Evolutionary conservation across 2,888 invertebrate genomes (phyloP), one percentile per base, ranked within the genome.

Genomic region (Eristalinus sepulchralis): DNA sequence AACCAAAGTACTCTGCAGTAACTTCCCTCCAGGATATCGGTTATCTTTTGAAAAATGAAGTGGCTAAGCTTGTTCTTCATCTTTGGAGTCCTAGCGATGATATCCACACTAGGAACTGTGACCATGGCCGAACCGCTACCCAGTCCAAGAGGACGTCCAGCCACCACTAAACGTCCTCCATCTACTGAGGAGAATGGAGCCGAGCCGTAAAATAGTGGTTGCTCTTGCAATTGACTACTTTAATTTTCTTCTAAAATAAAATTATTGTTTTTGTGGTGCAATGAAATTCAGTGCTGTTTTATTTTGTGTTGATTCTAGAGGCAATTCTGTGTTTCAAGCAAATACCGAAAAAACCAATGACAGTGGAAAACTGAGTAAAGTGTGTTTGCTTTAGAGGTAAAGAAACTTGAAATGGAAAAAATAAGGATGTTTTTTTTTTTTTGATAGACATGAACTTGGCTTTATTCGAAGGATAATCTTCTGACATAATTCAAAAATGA

Each of bases 131-230:
- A 90, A 47, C 90, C 91, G 0, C 89, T 90, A 64, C 91, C 91
- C 9, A 90, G 89, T 72, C 90, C 89, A 1, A 88, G 90, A 68
- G 92, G 92, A 39, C 91, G 92, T 57, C 91, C 92, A 0, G 77
- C 90, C 1, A 91, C 92, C 5, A 89, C 89, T 0, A 91, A 91
- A 0, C 90, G 91, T 59, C 91, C 91, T 34, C 90, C 90, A 0
- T 82, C 89, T 13, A 89, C 89, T 0, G 90, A 91, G 31, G 86
- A 88, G 2, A 89, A 88, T 73, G 73, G 33, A 1, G 83, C 73
- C 33, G 85, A 85, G 11, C 77, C 81, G 36, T 84, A 81, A 47
- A 27, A 59, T 6, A 39, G 10, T 34, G 36, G 62, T 9, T 62
- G 36, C 10, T 62, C 27, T 27, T 36, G 3, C 27, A 31, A 1